Evolutionary conservation across 1,140 invertebrate species (phyloP).

Genomic region (Eulimnadia texana): DNA sequence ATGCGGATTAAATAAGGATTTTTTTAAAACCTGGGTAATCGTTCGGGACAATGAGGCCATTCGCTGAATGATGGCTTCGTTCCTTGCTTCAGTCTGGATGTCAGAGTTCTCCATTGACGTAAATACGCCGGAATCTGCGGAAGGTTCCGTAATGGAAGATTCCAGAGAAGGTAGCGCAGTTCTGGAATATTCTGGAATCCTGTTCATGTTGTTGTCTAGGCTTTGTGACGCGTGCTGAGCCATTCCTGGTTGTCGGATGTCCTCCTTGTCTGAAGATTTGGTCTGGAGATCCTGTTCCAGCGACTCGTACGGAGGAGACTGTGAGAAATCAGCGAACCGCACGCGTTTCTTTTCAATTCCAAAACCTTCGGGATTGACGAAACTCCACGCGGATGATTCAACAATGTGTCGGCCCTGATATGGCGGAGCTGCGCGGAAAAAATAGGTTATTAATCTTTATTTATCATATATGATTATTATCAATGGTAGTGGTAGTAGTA

Average conservation of each 20-base stretch:
- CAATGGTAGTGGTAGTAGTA: not conserved
- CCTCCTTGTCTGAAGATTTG: too few species aligned
- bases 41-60: too few species aligned
- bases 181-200: too few species aligned
- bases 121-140: too few species aligned
- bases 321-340: constrained; percentile 31
- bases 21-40: too few species aligned
- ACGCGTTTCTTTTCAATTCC: constrained; percentile 25
- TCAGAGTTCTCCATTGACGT: too few species aligned
- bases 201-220: constrained; percentile 53
- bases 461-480: not conserved
- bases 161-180: too few species aligned
- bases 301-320: constrained; percentile 35
- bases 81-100: too few species aligned
- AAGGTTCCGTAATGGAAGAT: too few species aligned
- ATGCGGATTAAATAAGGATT: too few species aligned
- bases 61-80: too few species aligned
- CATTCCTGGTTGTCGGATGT: too few species aligned
- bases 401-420: constrained; percentile 67
- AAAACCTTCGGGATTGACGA: constrained; percentile 32
- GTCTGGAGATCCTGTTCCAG: constrained; percentile 26
- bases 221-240: not conserved
- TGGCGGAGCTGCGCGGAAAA: constrained; percentile 57
- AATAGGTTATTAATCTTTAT: constrained; percentile 10
- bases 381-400: constrained; percentile 62